Evolutionary conservation across 2,888 invertebrate genomes (phyloP).

Genomic region (Lithosia quadra): DNA sequence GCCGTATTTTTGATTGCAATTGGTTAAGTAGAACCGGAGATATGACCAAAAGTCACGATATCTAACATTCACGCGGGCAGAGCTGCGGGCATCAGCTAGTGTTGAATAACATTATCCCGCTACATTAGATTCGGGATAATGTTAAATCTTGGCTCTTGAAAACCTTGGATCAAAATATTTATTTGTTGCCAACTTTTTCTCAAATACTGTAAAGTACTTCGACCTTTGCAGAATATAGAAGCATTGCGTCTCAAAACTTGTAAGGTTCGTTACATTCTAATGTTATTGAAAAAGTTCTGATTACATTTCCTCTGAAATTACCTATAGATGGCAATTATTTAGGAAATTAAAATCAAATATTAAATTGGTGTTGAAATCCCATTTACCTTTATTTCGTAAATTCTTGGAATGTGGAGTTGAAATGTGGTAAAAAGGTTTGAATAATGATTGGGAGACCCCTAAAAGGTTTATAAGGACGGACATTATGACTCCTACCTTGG

Average conservation of each 20-base stretch:
- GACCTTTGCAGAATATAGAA: background rate
- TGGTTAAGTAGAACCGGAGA: too few relatives aligned
- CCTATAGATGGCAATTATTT: conserved; percentile 29
- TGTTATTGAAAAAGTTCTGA: conserved; percentile 30
- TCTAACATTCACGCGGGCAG: too few relatives aligned
- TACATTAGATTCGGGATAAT: too few relatives aligned
- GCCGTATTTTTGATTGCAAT: too few relatives aligned
- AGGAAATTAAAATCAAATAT: conserved; percentile 44
- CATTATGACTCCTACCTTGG: conserved; percentile 13
- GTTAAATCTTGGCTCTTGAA: too few relatives aligned
- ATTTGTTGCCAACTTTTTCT: background rate
- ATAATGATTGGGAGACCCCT: conserved; percentile 19
- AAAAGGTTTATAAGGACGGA: conserved; percentile 20
- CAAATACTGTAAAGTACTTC: background rate
- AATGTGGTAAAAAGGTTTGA: conserved; percentile 36
- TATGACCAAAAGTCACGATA: too few relatives aligned
- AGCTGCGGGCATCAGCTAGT: too few relatives aligned
- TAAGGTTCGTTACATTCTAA: background rate
- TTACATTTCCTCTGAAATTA: conserved; percentile 23
- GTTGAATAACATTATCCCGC: background rate
- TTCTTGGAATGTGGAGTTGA: conserved; percentile 25
- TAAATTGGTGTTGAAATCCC: conserved; percentile 33
- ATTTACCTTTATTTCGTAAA: conserved; percentile 32
- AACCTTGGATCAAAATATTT: background rate
- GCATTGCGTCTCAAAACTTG: background rate